Evolutionary conservation across 2,113 vertebrate species (phyloP), one percentile per base, ranked within the genome.

Genomic region (Eulemur rufifrons): DNA sequence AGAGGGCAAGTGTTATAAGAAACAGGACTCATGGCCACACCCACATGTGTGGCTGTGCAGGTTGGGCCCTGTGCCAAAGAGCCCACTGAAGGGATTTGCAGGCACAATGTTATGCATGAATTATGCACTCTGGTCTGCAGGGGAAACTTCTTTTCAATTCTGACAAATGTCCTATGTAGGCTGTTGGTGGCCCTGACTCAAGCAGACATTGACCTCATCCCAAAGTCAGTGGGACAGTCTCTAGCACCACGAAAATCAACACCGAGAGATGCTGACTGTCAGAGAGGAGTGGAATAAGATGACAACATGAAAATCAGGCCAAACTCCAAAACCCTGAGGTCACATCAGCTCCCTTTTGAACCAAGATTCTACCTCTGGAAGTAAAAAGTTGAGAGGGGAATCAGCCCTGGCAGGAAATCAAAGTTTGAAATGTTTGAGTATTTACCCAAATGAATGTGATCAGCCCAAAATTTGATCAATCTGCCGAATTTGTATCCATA

Each of bases 361-460:
- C 14, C 1, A 34, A 92, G n/a, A 86, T 37, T 15, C 12, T 66
- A 12, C 56, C 4, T 76, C 52, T 10, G n/a, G 8, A 61, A 89
- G 17, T 73, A 45, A 91, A 89, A 78, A 45, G 12, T 74, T n/a
- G 47, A 73, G 6, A 15, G 2, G 12, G 27, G 15, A 39, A 5
- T 82, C 11, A 91, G 12, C 2, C 32, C 59, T 47, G 27, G 63
- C 27, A 80, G 18, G 29, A 77, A 95, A 81, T 89, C 2, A 6
- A 89, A 87, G 29, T 81, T 81, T 47, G 59, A 90, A 81, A 64
- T 77, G 42, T 71, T 13, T 71, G 54, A 81, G 25, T 64, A 85
- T 92, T 93, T 84, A 74, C 10, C 39, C 45, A 61, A 84, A 50
- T n/a, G n/a, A 86, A 27, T 74, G 13, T 25, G 34, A 76, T 56